Evolutionary conservation across 1,140 invertebrate species (phyloP).

Genomic region (Leptinotarsa defecta): DNA sequence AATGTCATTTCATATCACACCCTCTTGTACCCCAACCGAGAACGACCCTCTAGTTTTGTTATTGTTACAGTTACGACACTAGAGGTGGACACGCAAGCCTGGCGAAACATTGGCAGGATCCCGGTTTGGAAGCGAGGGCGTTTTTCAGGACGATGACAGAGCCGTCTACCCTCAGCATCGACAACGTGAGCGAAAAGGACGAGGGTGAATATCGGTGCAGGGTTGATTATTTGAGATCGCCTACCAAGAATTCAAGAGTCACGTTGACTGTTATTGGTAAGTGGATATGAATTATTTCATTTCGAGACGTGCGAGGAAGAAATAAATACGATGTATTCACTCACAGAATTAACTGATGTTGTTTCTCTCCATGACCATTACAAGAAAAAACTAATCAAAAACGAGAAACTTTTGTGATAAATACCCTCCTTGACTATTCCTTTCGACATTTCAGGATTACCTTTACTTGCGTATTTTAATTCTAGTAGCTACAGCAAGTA

Average conservation of each 20-base stretch:
- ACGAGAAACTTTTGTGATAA: too few species aligned
- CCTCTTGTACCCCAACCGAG: neutral
- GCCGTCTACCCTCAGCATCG: slow-evolving; percentile 69
- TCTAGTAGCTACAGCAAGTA: too few species aligned
- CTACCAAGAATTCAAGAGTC: slow-evolving; percentile 71
- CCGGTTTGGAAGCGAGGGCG: slow-evolving; percentile 61
- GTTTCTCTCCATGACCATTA: too few species aligned
- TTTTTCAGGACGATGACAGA: slow-evolving; percentile 63
- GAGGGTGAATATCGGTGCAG: slow-evolving; percentile 70
- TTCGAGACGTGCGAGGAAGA: neutral
- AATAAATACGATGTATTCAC: neutral
- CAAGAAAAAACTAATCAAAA: too few species aligned
- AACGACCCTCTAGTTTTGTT: slow-evolving; percentile 9
- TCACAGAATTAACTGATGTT: too few species aligned
- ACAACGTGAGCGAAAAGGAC: slow-evolving; percentile 66
- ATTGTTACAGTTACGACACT: slow-evolving; percentile 64
- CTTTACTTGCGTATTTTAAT: too few species aligned
- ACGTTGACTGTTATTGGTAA: slow-evolving; percentile 73
- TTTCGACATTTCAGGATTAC: too few species aligned
- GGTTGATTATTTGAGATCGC: slow-evolving; percentile 73
- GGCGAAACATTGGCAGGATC: slow-evolving; percentile 63
- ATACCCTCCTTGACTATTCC: too few species aligned
- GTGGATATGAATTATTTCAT: slow-evolving; percentile 40
- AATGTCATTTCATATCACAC: neutral
- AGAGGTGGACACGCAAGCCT: slow-evolving; percentile 60